Evolutionary conservation across 2,113 vertebrate genomes (phyloP), one percentile per base, ranked within the genome.

Genomic region (Megalops atlanticus): DNA sequence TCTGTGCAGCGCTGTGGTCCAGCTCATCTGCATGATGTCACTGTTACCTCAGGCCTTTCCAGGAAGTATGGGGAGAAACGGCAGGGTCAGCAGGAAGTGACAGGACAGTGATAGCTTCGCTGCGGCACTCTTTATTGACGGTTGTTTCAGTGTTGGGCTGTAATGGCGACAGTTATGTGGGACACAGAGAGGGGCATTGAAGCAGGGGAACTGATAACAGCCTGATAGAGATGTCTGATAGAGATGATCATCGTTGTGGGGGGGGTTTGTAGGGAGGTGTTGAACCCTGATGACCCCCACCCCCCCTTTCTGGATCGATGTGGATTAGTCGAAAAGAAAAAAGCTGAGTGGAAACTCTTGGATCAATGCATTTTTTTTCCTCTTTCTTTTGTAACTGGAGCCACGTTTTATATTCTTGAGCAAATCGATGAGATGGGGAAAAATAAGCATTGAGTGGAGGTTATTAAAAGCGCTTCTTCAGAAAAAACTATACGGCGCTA

Each of bases 381-480:
- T 24, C 31, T 16, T 38, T 38, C 24, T 41, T 70, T 35, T 33
- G 15, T 77, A 14, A 54, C 76, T 35, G 11, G 24, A 36, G 76
- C 14, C 0, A 68, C 39, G 54, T 78, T 68, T 52, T 36, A 36
- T 36, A 47, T 8, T 49, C 45, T 49, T 49, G 45, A 49, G 8
- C 16, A 3, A 8, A 10, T 15, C 31, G 54, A 21, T 16, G 7
- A 24, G 52, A 3, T 16, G 38, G 40, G 24, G 77, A 40, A 45
- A 31, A 36, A 45, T 49, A 24, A 5, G 3, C 40, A 71, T 54
- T 40, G 39, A 69, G 7, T 1, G 16, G 64, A 27, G 10, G 69
- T 40, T 40, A 80, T 73, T 80, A 72, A 27, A 70, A 73, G 69
- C 43, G 4, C 45, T 38, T 52, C 77, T 40, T 70, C 40, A 21